phyloP scores from a whole-genome alignment of 2,113 vertebrate genomes.

The Anguilla japonica region DNA sequence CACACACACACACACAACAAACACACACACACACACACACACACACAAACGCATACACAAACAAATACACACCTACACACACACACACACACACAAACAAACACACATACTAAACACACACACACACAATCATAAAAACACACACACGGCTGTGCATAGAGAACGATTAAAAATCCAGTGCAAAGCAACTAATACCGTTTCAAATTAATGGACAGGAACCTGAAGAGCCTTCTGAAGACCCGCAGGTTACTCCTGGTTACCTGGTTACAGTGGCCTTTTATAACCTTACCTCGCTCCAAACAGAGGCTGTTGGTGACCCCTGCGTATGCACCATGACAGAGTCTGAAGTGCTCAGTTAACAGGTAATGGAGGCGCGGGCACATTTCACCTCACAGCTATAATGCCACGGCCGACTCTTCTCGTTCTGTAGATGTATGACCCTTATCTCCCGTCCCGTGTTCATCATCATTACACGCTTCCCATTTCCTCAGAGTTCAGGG shows the following conservation, averaged over 20 bases:
- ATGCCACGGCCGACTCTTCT: background rate
- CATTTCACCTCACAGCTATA: background rate
- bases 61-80: background rate
- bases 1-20: background rate
- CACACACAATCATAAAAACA: no score
- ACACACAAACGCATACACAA: background rate
- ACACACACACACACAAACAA: background rate
- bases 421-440: background rate
- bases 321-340: background rate
- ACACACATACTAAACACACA: background rate
- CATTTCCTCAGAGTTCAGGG: background rate
- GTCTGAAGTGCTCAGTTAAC: background rate
- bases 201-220: background rate
- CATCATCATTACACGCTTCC: background rate
- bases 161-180: background rate
- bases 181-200: background rate
- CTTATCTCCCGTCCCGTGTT: background rate
- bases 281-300: background rate
- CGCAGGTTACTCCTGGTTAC: background rate
- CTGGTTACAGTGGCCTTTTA: background rate
- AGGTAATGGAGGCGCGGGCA: background rate
- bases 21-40: background rate
- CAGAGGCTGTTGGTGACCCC: background rate
- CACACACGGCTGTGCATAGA: background rate
- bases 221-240: background rate